Percentiles rank a stretch among this genome's conserved stretches.
phyloP scores from a whole-genome alignment of 2,888 invertebrate genomes.

The Rhamnusium bicolor region DNA sequence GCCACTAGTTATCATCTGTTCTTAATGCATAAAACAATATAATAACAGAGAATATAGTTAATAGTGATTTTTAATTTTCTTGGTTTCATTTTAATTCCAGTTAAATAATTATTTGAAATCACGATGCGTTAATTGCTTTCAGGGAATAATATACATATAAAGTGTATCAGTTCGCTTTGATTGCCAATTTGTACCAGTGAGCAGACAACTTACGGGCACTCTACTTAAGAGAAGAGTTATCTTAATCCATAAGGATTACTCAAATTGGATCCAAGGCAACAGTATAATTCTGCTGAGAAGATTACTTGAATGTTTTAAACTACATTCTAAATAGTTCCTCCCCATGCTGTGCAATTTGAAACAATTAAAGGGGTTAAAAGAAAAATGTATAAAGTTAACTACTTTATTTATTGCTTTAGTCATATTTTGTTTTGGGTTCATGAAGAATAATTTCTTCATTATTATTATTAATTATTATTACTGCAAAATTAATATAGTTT shows the following conservation, averaged over 20 bases:
- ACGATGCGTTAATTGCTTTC: not conserved
- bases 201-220: conserved; percentile 7
- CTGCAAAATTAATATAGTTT: too few species aligned
- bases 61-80: too few species aligned
- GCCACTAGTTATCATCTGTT: too few species aligned
- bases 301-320: not conserved
- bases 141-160: not conserved
- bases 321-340: not conserved
- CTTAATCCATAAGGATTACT: conserved; percentile 18
- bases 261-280: conserved; percentile 13
- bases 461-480: too few species aligned
- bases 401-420: too few species aligned
- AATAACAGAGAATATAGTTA: too few species aligned
- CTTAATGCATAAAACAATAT: too few species aligned
- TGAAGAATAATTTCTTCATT: too few species aligned
- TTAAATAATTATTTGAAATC: not conserved
- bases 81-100: not conserved
- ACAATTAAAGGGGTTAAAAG: too few species aligned
- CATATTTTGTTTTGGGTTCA: too few species aligned
- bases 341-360: not conserved
- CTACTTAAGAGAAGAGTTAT: conserved; percentile 4
- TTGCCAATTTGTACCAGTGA: conserved; percentile 12
- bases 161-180: not conserved
- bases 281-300: not conserved
- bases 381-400: too few species aligned